Evolutionary conservation across 2,888 invertebrate species (phyloP).

Genomic region (Phengaris alcon): DNA sequence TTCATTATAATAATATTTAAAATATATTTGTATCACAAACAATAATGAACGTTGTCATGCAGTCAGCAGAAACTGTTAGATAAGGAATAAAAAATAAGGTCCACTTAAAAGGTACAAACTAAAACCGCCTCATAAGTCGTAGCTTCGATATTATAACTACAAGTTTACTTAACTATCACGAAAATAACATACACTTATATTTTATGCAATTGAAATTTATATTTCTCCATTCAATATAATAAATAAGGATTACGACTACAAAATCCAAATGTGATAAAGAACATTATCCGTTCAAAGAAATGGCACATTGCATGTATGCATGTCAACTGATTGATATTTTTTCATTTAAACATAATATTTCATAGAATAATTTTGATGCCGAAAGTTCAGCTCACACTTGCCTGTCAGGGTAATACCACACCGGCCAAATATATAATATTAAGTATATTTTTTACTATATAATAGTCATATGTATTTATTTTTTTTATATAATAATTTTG

Average conservation of each 20-base stretch:
- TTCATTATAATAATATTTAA: constrained; percentile 46
- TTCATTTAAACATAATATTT: constrained; percentile 48
- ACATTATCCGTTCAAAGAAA: constrained; percentile 67
- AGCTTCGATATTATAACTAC: constrained; percentile 62
- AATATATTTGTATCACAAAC: constrained; percentile 52
- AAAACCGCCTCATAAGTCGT: constrained; percentile 63
- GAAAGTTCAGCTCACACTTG: constrained; percentile 77
- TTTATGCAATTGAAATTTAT: constrained; percentile 67
- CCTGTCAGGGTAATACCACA: constrained; percentile 89
- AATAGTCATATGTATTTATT: constrained; percentile 78
- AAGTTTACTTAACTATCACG: constrained; percentile 70
- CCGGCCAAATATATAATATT: constrained; percentile 77
- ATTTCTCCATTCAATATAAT: constrained; percentile 52
- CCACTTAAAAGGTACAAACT: constrained; percentile 57
- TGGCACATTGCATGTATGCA: constrained; percentile 75
- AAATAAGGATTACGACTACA: constrained; percentile 52
- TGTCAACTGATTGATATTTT: constrained; percentile 59
- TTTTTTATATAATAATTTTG: constrained; percentile 78
- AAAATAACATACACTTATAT: constrained; percentile 69
- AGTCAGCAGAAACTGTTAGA: constrained; percentile 51
- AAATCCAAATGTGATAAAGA: constrained; percentile 50
- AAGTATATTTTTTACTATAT: constrained; percentile 76
- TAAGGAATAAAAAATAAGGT: constrained; percentile 40
- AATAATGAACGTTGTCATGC: constrained; percentile 57
- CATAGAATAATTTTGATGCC: constrained; percentile 71